Evolutionary conservation across 2,888 invertebrate genomes (phyloP), one percentile per base, ranked within the genome.

Genomic region (Lysandra bellargus): DNA sequence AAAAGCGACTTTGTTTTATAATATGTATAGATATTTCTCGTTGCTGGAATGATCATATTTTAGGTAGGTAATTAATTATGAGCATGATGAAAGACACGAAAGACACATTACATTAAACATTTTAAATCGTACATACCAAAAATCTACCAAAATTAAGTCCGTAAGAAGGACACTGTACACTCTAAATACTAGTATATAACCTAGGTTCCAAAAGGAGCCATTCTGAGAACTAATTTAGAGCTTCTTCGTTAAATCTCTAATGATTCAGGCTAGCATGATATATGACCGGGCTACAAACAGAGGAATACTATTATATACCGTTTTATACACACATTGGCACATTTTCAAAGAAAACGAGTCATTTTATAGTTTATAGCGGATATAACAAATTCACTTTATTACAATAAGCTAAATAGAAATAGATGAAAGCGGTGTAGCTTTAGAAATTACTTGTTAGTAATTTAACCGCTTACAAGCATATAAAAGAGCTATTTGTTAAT

Each of bases 251-350:
- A 69, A 69, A 69, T 69, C 69, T 33, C 69, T 69, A 14, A 33
- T 33, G 69, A 17, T 69, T 69, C 33, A 69, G 33, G 1, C 33
- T 37, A 69, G 4, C 69, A 69, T 60, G 77, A 78, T 75, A 44
- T 49, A 78, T 79, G 69, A 69, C 9, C 79, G 69, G 30, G 60
- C 40, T 80, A 33, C 69, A 37, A 69, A 69, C 33, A 14, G 33
- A 4, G 69, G 37, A 69, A 69, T 69, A 33, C 33, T 49, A 49
- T 74, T 7, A 44, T 49, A 9, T 75, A 49, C 23, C 79, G 79
- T 81, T 81, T 80, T 81, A 83, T 82, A 82, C 83, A 80, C 81
- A 82, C 81, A 83, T 82, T 83, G 83, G 83, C 83, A 83, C 78
- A 79, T 76, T 81, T 83, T 83, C 83, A 83, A 82, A 82, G 81